Evolutionary conservation across 1,140 invertebrate species (phyloP).

Genomic region (Anoplolepis gracilipes): DNA sequence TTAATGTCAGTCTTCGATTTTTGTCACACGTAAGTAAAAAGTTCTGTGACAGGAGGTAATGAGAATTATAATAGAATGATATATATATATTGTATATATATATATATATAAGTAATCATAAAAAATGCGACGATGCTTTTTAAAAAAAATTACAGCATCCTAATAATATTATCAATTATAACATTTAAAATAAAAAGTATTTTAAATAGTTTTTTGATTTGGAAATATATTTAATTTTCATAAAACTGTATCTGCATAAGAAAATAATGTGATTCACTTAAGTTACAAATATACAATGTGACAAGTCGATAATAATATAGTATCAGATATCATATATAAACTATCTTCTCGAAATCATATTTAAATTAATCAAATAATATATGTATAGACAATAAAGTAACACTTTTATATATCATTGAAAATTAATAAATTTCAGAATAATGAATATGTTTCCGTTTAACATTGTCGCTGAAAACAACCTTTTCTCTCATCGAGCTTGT

Average conservation of each 20-base stretch:
- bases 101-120: not conserved
- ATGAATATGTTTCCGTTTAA: not conserved
- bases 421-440: not conserved
- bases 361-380: not conserved
- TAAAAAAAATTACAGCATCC: not conserved
- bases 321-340: not conserved
- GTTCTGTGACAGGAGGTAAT: not conserved
- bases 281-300: no score
- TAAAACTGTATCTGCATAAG: not conserved
- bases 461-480: not conserved
- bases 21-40: not conserved
- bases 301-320: not conserved
- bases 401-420: not conserved
- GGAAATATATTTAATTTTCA: not conserved
- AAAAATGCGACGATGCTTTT: not conserved
- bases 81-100: no score
- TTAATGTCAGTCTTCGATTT: no score
- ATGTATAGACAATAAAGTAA: not conserved
- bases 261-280: slow-evolving; percentile 19
- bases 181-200: not conserved
- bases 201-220: not conserved
- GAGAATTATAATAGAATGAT: not conserved
- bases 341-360: not conserved
- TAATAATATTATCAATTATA: no score
- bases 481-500: not conserved